Evolutionary conservation across 1,140 invertebrate genomes (phyloP).

Genomic region (Bombus superbus): DNA sequence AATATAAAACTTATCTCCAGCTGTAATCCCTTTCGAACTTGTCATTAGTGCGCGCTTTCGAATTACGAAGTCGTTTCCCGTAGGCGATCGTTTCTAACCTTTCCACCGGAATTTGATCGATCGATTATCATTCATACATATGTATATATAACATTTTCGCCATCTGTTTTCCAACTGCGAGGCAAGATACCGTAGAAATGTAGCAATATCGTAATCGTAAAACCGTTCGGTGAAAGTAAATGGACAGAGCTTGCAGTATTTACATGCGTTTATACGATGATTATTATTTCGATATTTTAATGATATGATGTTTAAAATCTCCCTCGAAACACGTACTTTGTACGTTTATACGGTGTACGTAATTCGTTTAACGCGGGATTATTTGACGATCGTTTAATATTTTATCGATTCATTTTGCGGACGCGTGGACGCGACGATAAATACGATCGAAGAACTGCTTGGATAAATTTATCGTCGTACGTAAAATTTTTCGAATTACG

Average conservation of each 20-base stretch:
- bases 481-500: too few species aligned
- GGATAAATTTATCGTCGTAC: background rate
- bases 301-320: background rate
- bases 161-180: background rate
- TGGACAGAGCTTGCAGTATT: background rate
- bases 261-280: background rate
- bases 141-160: too few species aligned
- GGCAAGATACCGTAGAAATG: background rate
- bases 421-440: background rate
- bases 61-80: background rate
- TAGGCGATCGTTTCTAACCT: too few species aligned
- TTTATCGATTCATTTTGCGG: background rate
- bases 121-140: background rate
- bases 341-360: too few species aligned
- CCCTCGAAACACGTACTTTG: background rate
- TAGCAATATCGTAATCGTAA: background rate
- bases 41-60: background rate
- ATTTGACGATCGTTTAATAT: background rate
- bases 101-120: background rate
- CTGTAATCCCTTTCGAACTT: constrained; percentile 16
- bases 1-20: constrained; percentile 15
- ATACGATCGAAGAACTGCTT: too few species aligned
- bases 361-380: background rate
- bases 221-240: background rate
- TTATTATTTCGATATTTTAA: too few species aligned